phyloP scores from a whole-genome alignment of 2,113 vertebrate genomes.

The Neofelis nebulosa region DNA sequence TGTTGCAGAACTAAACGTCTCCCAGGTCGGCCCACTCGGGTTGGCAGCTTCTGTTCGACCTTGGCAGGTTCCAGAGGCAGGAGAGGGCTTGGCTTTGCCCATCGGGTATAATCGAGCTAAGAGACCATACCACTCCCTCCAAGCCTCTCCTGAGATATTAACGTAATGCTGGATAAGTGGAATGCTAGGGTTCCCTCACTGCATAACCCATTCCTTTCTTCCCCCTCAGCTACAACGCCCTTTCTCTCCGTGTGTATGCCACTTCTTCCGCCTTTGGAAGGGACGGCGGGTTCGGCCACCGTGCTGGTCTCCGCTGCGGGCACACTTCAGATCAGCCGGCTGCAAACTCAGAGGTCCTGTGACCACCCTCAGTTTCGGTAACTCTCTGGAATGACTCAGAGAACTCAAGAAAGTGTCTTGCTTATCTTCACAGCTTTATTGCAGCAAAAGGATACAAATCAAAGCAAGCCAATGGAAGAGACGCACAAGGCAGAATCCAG shows the following conservation, averaged over 20 bases:
- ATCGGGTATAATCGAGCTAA: background rate
- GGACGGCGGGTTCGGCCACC: fast-evolving
- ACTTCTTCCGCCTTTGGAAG: too few relatives aligned
- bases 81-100: background rate
- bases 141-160: background rate
- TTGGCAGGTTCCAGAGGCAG: background rate
- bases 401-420: background rate
- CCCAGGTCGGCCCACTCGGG: fast-evolving
- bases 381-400: background rate
- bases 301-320: background rate
- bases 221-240: fast-evolving
- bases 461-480: background rate
- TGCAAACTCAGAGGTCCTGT: background rate
- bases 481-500: background rate
- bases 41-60: background rate
- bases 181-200: fast-evolving
- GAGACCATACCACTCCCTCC: background rate
- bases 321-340: background rate
- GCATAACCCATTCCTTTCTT: background rate
- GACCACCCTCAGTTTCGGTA: background rate
- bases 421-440: background rate
- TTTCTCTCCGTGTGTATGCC: background rate
- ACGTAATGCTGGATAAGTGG: fast-evolving
- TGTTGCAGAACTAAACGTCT: fast-evolving
- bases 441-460: background rate